A percentile compares a stretch with the other conserved stretches of the same genome.
Evolutionary conservation across 2,797 vertebrate species (phyloP).

Genomic region (Aselliscus stoliczkanus): DNA sequence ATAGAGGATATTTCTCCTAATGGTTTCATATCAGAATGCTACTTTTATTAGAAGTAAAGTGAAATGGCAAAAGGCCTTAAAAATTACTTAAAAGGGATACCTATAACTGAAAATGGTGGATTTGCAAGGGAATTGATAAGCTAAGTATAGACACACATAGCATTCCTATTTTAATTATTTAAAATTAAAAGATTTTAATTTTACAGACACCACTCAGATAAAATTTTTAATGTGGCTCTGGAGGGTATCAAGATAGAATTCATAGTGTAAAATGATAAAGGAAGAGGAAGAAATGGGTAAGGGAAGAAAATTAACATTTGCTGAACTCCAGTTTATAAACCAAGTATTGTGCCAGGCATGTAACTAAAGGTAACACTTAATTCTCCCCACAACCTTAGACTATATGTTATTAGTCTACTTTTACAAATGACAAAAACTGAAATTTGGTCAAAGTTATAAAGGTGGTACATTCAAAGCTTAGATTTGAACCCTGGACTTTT

Average conservation of each 20-base stretch:
- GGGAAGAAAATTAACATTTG: conserved; percentile 33
- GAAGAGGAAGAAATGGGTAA: conserved; percentile 42
- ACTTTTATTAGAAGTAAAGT: background rate
- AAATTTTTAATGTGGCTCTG: conserved; percentile 44
- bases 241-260: conserved; percentile 53
- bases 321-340: conserved; percentile 9
- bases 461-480: conserved; percentile 1
- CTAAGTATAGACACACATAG: conserved; percentile 4
- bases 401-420: background rate
- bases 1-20: background rate
- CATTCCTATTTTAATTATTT: conserved; percentile 41
- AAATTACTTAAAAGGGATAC: background rate
- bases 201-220: conserved; percentile 51
- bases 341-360: background rate
- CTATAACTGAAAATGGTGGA: background rate
- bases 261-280: conserved; percentile 47
- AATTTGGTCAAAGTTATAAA: conserved; percentile 31
- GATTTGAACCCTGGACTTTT: background rate
- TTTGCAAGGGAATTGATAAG: background rate
- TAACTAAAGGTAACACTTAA: conserved; percentile 18
- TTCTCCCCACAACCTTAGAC: background rate
- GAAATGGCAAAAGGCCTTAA: background rate
- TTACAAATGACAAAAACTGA: conserved; percentile 14
- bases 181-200: conserved; percentile 60
- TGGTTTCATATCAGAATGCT: background rate